A percentile compares a stretch with the other conserved stretches of the same genome.
Conservation (phyloP, 2,797 vertebrate species). For the Anableps anableps region DNA sequence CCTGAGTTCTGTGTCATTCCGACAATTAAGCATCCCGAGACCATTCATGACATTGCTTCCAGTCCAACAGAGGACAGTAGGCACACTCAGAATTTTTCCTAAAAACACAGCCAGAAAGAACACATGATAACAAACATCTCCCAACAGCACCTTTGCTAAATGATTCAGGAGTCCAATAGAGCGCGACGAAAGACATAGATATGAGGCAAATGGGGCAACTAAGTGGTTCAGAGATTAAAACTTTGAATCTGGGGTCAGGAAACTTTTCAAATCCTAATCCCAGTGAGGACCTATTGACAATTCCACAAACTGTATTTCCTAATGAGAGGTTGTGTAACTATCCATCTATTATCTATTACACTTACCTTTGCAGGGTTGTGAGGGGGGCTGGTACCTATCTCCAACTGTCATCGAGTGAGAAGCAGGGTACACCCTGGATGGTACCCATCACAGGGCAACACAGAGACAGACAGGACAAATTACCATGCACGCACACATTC, state of each 20-base stretch:
- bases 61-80: background rate
- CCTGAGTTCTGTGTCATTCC: background rate
- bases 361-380: too few relatives aligned
- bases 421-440: too few relatives aligned
- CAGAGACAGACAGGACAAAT: too few relatives aligned
- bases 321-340: background rate
- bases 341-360: too few relatives aligned
- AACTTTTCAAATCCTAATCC: background rate
- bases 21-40: background rate
- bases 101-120: background rate
- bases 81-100: background rate
- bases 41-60: background rate
- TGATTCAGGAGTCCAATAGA: background rate
- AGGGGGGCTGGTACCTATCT: too few relatives aligned
- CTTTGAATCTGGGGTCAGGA: too few relatives aligned
- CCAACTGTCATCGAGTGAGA: too few relatives aligned
- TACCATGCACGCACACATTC: too few relatives aligned
- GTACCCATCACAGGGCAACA: too few relatives aligned
- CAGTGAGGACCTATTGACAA: background rate
- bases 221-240: background rate
- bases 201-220: background rate
- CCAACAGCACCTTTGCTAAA: background rate
- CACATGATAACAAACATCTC: background rate
- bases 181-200: background rate
- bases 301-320: background rate